Evolutionary conservation across 2,113 vertebrate species (phyloP), one percentile per base, ranked within the genome.

Genomic region (Epinephelus moara): DNA sequence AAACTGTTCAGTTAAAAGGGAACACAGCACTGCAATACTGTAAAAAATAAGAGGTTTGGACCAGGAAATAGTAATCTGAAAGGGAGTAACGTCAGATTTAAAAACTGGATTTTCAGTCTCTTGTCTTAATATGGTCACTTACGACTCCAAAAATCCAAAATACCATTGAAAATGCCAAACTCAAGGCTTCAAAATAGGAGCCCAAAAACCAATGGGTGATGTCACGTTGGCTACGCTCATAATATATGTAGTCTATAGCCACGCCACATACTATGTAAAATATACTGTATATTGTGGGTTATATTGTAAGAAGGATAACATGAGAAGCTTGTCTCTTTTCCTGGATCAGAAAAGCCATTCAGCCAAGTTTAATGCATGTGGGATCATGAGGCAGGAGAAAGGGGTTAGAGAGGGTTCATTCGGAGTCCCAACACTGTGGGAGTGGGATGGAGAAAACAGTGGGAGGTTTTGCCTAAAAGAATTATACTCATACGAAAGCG

Each of bases 401-500:
- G 63, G 81, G 81, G 89, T 89, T 45, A 86, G 57, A 69, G 55
- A 72, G 74, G 84, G 87, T 90, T 92, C 84, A 83, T 37, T 77
- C 40, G 6, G 49, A 85, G 59, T 66, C 74, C n/a, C 68, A 74
- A 71, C 71, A 66, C 83, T 74, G 82, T 70, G 70, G 80, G 85
- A 78, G 76, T 67, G 68, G 64, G 73, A 82, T 84, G 74, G 81
- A 87, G 64, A 60, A 85, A 82, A 79, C 70, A 74, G 72, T 80
- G 70, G 75, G 86, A 88, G 77, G 72, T 67, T 74, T 75, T 82
- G 69, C 84, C 77, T 57, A 81, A 86, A 88, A 85, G 55, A 85
- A 57, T 81, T 70, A 88, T 57, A 79, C 60, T 72, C 80, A 70
- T 68, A 86, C 88, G 81, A 92, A 85, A 95, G 87, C 88, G 79